phyloP scores from a whole-genome alignment of 2,797 vertebrate species.

The Micromesistius poutassou region DNA sequence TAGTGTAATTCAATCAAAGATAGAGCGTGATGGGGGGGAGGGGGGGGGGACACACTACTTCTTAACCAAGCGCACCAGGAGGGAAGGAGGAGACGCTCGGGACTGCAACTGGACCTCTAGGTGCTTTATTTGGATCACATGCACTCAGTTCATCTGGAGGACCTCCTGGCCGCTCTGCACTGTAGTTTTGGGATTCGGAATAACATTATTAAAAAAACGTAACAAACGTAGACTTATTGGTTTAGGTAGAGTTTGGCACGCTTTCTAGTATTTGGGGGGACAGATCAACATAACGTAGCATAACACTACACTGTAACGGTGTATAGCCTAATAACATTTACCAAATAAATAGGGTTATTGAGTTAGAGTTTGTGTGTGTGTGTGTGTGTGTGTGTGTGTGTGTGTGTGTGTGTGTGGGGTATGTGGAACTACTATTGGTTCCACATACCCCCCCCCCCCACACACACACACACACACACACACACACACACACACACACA shows the following conservation, averaged over 20 bases:
- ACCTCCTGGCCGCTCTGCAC: no score
- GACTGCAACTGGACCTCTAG: background rate
- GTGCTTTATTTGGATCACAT: background rate
- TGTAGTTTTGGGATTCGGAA: background rate
- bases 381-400: no score
- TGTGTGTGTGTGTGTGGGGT: no score
- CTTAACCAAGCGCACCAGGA: no score
- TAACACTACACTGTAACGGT: background rate
- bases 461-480: no score
- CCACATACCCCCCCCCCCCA: no score
- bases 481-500: no score
- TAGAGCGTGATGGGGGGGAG: conserved; percentile 46
- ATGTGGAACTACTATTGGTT: no score
- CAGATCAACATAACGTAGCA: background rate
- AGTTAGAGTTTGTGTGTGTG: no score
- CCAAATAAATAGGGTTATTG: no score
- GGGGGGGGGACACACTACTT: no score
- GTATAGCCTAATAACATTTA: background rate
- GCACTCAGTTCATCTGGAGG: background rate
- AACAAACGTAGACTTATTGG: background rate
- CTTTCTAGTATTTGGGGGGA: background rate
- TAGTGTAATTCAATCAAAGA: conserved; percentile 73
- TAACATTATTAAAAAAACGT: background rate
- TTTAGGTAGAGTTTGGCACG: background rate
- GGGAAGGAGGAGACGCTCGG: no score